Evolutionary conservation across 2,113 vertebrate genomes (phyloP).

Genomic region (Apteryx mantelli): DNA sequence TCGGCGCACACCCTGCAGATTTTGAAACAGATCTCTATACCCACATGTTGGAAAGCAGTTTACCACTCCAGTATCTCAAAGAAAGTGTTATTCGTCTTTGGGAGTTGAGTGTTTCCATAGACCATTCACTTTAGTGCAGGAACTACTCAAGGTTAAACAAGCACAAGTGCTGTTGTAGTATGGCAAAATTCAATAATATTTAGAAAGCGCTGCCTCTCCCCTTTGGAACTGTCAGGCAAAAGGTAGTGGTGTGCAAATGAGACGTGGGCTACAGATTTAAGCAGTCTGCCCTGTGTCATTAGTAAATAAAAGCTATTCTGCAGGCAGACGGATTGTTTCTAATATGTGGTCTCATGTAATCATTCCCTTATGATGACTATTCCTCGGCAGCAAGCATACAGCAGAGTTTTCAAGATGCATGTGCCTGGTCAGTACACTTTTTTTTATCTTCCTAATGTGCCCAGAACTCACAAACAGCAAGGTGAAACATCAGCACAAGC

Average conservation of each 20-base stretch:
- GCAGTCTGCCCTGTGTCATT: background rate
- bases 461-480: background rate
- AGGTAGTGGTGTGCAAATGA: background rate
- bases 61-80: background rate
- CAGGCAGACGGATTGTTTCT: slow-evolving; percentile 40
- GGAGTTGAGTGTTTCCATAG: background rate
- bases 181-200: background rate
- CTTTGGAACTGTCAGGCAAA: background rate
- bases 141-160: slow-evolving; percentile 20
- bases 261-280: background rate
- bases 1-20: background rate
- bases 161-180: background rate
- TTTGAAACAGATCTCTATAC: background rate
- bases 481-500: slow-evolving; percentile 58
- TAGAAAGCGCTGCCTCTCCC: background rate
- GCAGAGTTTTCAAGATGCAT: slow-evolving; percentile 6
- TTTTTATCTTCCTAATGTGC: slow-evolving; percentile 6
- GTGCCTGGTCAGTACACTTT: background rate
- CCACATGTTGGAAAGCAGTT: background rate
- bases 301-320: background rate
- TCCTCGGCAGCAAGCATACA: slow-evolving; percentile 15
- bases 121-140: background rate
- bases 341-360: slow-evolving; percentile 22
- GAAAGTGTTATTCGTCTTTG: background rate
- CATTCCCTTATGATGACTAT: slow-evolving; percentile 37